Evolutionary conservation across 2,888 invertebrate genomes (phyloP), one percentile per base, ranked within the genome.

Genomic region (Ditylenchus weischeri): DNA sequence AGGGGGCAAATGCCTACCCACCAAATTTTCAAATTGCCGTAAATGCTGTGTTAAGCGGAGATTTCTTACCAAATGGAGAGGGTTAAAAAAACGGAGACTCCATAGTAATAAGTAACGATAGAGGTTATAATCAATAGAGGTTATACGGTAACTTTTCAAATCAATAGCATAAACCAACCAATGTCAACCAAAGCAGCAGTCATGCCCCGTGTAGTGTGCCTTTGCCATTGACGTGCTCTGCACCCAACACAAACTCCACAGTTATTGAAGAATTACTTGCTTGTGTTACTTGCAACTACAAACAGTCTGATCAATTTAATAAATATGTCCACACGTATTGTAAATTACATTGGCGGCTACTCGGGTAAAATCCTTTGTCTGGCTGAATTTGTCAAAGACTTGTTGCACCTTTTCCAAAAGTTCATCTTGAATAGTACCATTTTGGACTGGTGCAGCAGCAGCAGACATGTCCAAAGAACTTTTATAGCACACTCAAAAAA

Each of bases 201-300:
- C 50, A 76, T 75, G 11, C 80, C 79, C 79, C 79, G 67, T 80
- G 79, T n/a, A 80, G 68, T 4, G 80, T 77, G 49, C 78, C 79
- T 72, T 78, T 79, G 13, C 76, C 74, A 64, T 80, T 80, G 36
- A 78, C 66, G 69, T 80, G 79, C 57, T 80, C 79, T 19, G 75
- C 66, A 19, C 75, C 74, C 36, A 80, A 60, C 8, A 69, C 68
- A 70, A 80, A 66, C 63, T 79, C 78, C 59, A 76, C 79, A 8
- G 75, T 67, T 51, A 80, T 57, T n/a, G 69, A 73, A 21, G 70
- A 71, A 48, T 72, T 64, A 11, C 69, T 66, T 21, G 77, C 80
- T 8, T 68, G 71, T 43, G 78, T 66, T 10, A 78, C 61, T 29
- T 38, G n/a, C 59, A 75, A 43, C 72, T 72, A 49, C 58, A 69